phyloP scores from a whole-genome alignment of 2,113 vertebrate species.

The Artemisiospiza belli region DNA sequence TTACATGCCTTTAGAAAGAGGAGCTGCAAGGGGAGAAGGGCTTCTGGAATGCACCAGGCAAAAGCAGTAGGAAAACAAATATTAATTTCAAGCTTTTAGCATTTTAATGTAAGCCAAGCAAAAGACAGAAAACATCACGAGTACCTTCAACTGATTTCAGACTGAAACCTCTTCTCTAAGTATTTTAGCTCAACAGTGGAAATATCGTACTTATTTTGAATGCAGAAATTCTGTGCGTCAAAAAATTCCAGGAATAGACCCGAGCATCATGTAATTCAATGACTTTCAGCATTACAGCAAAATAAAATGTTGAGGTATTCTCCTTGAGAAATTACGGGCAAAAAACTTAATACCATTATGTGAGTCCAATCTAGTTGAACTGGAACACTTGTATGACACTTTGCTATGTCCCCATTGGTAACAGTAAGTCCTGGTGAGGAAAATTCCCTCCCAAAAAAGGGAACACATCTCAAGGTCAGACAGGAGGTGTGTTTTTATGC shows the following conservation, averaged over 20 bases:
- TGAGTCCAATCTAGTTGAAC: conserved; percentile 8
- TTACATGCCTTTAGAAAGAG: neutral
- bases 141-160: neutral
- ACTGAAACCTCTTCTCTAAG: neutral
- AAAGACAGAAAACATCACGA: neutral
- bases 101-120: neutral
- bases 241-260: conserved; percentile 9
- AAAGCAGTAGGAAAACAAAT: neutral
- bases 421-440: neutral
- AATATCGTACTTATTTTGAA: neutral
- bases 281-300: neutral
- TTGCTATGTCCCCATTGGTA: neutral
- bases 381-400: neutral
- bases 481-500: neutral
- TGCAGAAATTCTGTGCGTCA: neutral
- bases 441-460: neutral
- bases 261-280: conserved; percentile 19
- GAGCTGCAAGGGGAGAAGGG: neutral
- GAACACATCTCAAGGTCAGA: neutral
- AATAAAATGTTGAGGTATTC: conserved; percentile 8
- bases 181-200: neutral
- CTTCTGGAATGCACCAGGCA: neutral
- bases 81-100: neutral
- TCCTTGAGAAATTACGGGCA: neutral
- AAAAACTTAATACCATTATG: conserved; percentile 19